Base-by-base conservation (phyloP, 2,888 invertebrate species). In the Electrophaes corylata region DNA sequence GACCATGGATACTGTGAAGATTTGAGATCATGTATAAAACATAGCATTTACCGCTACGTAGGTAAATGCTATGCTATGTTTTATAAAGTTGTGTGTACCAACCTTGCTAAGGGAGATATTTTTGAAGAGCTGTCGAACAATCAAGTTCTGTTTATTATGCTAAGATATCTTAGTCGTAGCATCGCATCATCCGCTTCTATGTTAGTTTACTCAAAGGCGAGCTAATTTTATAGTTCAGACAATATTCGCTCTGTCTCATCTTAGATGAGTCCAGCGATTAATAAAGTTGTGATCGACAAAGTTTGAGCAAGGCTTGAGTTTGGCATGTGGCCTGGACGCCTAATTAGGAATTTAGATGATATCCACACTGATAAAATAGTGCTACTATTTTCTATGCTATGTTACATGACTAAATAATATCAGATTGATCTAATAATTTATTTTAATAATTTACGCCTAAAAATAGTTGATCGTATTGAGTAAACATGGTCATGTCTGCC, bases 281-380 rank as follows among this genome's bases (percentile, higher is more conserved):
- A 83, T 83, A 84, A 88, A 86, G 83, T 88, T 88, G 80, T 82
- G 84, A 87, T 86, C 79, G 85, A 83, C 73, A 81, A 88, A 87
- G 83, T 88, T 88, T 73, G 73, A 75, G 35, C 48, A 29, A 51
- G 75, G 73, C 75, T 74, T 70, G 67, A 73, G 76, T 75, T 78
- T 66, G 63, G 69, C 64, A 68, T 65, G 73, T 70, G 75, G 72
- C 69, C 68, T 65, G 63, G 54, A 8, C 14, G 8, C 10, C 41
- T 41, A 6, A 20, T 41, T 0, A 20, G 19, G 20, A 29, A 8
- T 29, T 29, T 10, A 8, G n/a, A 6, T 41, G 11, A 45, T 49
- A 16, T 46, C 41, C 33, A 29, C 35, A 33, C 23, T 12, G 16
- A 41, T 37, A n/a, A 16, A 5, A 16, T 10, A 8, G 16, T 37